A percentile compares a stretch with the other conserved stretches of the same genome.
These are phyloP conservation scores for Pecten maximus DNA, from an alignment of 2,888 invertebrate genomes.

Conservation along the genomic window DNA sequence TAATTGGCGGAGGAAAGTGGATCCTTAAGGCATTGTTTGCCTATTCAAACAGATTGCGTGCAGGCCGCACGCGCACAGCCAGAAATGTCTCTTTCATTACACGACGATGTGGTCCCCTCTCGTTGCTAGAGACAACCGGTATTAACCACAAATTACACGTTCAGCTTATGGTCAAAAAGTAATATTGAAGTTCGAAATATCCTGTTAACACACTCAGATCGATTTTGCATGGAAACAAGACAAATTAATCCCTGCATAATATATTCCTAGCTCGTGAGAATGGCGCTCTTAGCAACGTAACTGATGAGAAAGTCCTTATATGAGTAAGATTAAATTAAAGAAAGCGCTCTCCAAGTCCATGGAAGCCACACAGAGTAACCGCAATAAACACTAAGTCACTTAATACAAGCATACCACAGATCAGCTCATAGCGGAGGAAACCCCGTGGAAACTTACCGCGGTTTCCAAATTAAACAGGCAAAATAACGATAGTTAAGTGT, in stretches of 20 bases:
- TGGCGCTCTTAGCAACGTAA: conserved; percentile 21
- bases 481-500: background rate
- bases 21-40: conserved; percentile 37
- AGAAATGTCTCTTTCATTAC: conserved; percentile 40
- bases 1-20: conserved; percentile 27
- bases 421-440: background rate
- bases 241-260: conserved; percentile 13
- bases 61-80: conserved; percentile 30
- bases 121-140: conserved; percentile 29
- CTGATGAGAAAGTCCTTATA: background rate
- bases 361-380: background rate
- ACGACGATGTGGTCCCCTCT: conserved; percentile 9
- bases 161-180: conserved; percentile 30
- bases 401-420: background rate
- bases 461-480: conserved; percentile 11
- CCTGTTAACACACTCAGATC: conserved; percentile 5
- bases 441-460: background rate
- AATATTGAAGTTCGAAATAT: conserved; percentile 33
- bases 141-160: conserved; percentile 4
- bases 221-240: conserved; percentile 13
- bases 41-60: conserved; percentile 38
- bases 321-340: background rate
- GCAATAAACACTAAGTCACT: conserved; percentile 10
- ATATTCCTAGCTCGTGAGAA: conserved; percentile 3
- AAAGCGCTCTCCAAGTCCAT: background rate